Evolutionary conservation across 2,797 vertebrate genomes (phyloP).

Genomic region (Triplophysa yarkandensis): DNA sequence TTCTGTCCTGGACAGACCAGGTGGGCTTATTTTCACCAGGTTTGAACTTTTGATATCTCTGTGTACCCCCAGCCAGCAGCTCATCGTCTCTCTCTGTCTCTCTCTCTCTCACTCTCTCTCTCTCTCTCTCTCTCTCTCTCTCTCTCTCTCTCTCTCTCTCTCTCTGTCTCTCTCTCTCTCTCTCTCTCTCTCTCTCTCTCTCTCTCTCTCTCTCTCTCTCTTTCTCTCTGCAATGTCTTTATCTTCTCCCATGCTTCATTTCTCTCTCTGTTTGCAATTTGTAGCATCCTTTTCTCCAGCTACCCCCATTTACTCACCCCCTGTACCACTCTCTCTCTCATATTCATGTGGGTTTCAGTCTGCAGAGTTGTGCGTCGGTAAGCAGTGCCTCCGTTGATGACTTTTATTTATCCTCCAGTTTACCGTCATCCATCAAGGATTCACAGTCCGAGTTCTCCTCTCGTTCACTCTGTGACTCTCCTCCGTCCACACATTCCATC

Average conservation of each 20-base stretch:
- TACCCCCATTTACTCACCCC: conserved; percentile 21
- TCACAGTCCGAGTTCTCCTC: conserved; percentile 41
- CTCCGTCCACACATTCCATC: conserved; percentile 20
- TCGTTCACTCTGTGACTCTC: conserved; percentile 15
- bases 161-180: conserved; percentile 17
- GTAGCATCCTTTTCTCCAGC: conserved; percentile 6
- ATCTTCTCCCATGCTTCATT: conserved; percentile 12
- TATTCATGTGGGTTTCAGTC: conserved; percentile 49
- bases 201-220: conserved; percentile 4
- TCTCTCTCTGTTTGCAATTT: conserved; percentile 2
- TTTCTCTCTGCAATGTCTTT: conserved; percentile 22
- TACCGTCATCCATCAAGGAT: conserved; percentile 62
- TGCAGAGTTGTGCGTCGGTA: conserved; percentile 58
- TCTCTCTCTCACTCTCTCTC: too few species aligned
- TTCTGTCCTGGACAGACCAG: not conserved
- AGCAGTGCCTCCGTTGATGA: conserved; percentile 61
- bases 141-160: conserved; percentile 13
- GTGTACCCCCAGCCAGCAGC: conserved; percentile 43
- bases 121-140: conserved; percentile 14
- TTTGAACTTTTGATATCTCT: conserved; percentile 6
- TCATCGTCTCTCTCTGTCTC: too few species aligned
- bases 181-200: conserved; percentile 10
- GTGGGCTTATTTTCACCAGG: not conserved
- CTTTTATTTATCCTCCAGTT: conserved; percentile 63
- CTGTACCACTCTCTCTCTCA: conserved; percentile 15